Evolutionary conservation across 2,888 invertebrate genomes (phyloP), one percentile per base, ranked within the genome.

Genomic region (Aphodius granarius): DNA sequence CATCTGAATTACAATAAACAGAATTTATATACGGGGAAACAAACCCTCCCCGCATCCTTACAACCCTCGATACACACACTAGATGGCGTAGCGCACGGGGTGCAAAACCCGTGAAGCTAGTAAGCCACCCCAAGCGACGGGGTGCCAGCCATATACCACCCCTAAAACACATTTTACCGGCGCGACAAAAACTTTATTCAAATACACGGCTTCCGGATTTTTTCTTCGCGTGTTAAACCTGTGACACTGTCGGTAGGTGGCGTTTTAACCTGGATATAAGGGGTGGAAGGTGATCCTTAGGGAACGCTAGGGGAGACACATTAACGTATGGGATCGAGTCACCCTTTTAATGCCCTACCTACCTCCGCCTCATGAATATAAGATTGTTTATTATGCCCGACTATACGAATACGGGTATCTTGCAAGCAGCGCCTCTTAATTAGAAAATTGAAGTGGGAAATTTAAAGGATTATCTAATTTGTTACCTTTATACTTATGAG

Each of bases 181-280:
- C 78, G 79, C 78, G 79, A 79, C 79, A 79, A 79, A 77, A 79
- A 78, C 80, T 77, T 79, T 78, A 80, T 81, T 78, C 81, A 78
- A 80, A 78, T 80, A 68, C 68, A 20, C 20, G 43, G 43, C 43
- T 43, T 43, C 43, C 43, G 43, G 43, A 43, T 43, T 43, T 43
- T 43, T 43, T 43, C 43, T 43, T 0, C 43, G 1, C 43, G 43
- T 43, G 43, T 43, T 43, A 43, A 43, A 43, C 43, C 43, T 13
- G 43, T 43, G 43, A 43, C 43, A 43, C 43, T 43, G 43, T 13
- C 43, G 43, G 43, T 43, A 43, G 43, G 43, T 43, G 43, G 43
- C 43, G 43, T 13, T 43, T 43, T 43, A 9, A 13, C 6, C 43
- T 43, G 43, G 43, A 43, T 43, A 43, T 43, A 43, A 43, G 43